Evolutionary conservation across 2,113 vertebrate genomes (phyloP).

Genomic region (Anguilla rostrata): DNA sequence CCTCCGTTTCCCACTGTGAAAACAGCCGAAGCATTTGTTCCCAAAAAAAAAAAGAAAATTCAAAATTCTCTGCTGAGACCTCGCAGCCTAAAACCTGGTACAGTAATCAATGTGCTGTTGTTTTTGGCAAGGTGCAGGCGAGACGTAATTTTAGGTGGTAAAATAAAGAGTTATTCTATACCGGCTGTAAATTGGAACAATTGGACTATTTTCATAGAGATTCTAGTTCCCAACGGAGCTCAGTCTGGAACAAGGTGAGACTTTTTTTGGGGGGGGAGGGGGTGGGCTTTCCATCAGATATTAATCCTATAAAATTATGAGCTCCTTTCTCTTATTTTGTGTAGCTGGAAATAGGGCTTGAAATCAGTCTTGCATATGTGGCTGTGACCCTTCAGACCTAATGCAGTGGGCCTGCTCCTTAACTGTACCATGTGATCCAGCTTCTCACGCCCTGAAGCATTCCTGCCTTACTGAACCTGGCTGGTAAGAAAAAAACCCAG

Average conservation of each 20-base stretch:
- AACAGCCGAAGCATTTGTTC: constrained; percentile 38
- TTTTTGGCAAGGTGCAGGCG: constrained; percentile 61
- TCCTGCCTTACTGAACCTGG: constrained; percentile 16
- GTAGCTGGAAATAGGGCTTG: constrained; percentile 52
- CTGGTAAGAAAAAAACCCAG: not conserved
- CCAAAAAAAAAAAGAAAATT: constrained; percentile 6
- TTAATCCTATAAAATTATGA: constrained; percentile 62
- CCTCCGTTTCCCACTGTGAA: constrained; percentile 37
- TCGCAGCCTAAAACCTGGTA: constrained; percentile 57
- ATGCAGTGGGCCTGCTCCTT: constrained; percentile 12
- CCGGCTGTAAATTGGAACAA: constrained; percentile 68
- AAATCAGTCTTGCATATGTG: constrained; percentile 46
- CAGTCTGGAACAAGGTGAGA: constrained; percentile 43
- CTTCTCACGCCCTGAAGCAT: not conserved
- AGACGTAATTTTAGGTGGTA: constrained; percentile 61
- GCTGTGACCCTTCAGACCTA: constrained; percentile 36
- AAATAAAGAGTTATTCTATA: constrained; percentile 68
- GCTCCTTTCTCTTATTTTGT: constrained; percentile 41
- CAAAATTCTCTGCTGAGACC: constrained; percentile 29
- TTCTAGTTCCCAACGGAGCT: constrained; percentile 48
- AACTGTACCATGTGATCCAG: constrained; percentile 18
- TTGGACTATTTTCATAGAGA: constrained; percentile 57
- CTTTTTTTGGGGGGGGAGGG: constrained; percentile 44
- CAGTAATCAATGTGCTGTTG: constrained; percentile 62
- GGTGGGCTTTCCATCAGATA: constrained; percentile 33